These are phyloP conservation scores for Corythornis leucogaster DNA, from an alignment of 2,797 vertebrate genomes.

Conservation along the genomic window DNA sequence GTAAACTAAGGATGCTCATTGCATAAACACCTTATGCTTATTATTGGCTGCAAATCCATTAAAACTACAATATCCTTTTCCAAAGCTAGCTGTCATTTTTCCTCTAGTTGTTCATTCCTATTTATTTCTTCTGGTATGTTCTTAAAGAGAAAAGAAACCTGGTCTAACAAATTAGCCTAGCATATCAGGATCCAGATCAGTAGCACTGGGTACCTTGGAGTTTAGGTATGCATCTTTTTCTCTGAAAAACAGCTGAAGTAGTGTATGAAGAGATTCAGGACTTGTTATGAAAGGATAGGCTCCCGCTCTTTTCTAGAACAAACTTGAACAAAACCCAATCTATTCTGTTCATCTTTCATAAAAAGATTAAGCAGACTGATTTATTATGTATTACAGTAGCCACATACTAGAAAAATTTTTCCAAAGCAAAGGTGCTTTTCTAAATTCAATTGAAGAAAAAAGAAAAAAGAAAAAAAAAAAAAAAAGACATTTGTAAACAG, in stretches of 20 bases:
- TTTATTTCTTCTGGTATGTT: background rate
- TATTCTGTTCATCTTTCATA: conserved; percentile 47
- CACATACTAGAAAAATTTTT: conserved; percentile 33
- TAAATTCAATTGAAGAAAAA: background rate
- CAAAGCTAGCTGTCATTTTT: background rate
- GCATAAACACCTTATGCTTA: background rate
- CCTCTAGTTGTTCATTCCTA: background rate
- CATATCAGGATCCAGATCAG: background rate
- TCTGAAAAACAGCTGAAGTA: background rate
- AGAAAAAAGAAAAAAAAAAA: background rate
- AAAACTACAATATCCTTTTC: background rate
- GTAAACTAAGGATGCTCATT: background rate
- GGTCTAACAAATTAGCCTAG: background rate
- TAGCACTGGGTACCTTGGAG: background rate
- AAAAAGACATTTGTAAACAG: conserved; percentile 12
- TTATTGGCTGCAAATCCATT: background rate
- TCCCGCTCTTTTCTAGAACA: conserved; percentile 18
- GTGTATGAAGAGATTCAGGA: background rate
- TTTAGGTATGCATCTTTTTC: background rate
- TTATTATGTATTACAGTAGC: conserved; percentile 32
- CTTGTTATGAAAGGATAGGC: conserved; percentile 26
- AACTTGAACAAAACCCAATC: conserved; percentile 28
- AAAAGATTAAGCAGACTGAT: conserved; percentile 53
- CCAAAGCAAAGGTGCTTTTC: background rate
- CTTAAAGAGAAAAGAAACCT: background rate